phyloP scores from a whole-genome alignment of 2,888 invertebrate genomes.

The Arctia plantaginis region DNA sequence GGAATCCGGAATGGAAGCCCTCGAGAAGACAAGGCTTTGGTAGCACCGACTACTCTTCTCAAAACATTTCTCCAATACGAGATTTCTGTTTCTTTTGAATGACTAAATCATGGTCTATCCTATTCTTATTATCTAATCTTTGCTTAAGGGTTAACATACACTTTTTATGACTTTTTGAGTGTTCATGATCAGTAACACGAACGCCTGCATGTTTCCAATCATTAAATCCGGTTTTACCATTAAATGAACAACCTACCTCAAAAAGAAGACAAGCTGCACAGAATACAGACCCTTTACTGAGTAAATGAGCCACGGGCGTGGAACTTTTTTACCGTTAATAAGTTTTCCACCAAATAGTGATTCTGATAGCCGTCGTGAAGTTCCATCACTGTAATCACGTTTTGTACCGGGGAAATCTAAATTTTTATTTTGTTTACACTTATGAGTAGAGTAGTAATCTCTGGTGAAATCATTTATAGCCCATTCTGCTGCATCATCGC shows the following conservation, averaged over 20 bases:
- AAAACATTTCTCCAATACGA: slow-evolving; percentile 11
- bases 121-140: background rate
- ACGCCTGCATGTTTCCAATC: background rate
- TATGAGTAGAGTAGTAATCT: background rate
- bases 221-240: background rate
- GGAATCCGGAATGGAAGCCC: slow-evolving; percentile 8
- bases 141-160: background rate
- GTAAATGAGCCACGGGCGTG: background rate
- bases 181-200: background rate
- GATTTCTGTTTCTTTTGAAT: background rate
- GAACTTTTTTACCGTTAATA: background rate
- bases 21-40: slow-evolving; percentile 2
- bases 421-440: background rate
- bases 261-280: background rate
- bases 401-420: background rate
- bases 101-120: background rate
- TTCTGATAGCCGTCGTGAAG: background rate
- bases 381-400: background rate
- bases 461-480: too few species aligned
- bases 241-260: background rate
- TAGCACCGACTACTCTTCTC: background rate
- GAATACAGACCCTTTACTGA: background rate
- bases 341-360: background rate
- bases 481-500: background rate
- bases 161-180: background rate